These are phyloP conservation scores for Microchirus variegatus DNA, from an alignment of 2,797 vertebrate species.

Conservation along the genomic window DNA sequence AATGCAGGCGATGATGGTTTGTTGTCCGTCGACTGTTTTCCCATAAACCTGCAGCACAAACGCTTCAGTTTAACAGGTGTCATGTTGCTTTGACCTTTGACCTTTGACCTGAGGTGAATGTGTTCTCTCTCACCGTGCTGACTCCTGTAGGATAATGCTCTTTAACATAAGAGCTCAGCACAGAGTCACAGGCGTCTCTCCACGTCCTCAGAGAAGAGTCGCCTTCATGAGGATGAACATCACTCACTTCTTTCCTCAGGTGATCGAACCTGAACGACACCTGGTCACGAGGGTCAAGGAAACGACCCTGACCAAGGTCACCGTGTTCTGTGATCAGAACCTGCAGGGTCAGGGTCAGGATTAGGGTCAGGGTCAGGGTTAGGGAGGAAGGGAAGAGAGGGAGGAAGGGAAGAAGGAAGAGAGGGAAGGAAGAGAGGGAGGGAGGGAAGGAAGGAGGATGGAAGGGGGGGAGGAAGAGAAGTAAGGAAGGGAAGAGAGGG, in stretches of 20 bases:
- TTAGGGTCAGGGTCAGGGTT: too few species aligned
- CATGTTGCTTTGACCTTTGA: too few species aligned
- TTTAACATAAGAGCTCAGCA: slow-evolving; percentile 93
- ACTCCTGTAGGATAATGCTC: slow-evolving; percentile 97
- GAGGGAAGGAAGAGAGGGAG: too few species aligned
- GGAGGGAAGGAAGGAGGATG: too few species aligned
- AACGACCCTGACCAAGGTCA: slow-evolving; percentile 95
- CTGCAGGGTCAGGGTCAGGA: too few species aligned
- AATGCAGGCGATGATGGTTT: slow-evolving; percentile 97
- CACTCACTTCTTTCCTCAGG: slow-evolving; percentile 95
- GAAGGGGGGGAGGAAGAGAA: too few species aligned
- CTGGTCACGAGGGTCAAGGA: slow-evolving; percentile 93
- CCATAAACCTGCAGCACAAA: slow-evolving; percentile 92
- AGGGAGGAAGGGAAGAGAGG: too few species aligned
- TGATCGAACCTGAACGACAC: slow-evolving; percentile 97
- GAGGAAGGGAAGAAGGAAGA: too few species aligned
- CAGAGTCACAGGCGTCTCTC: slow-evolving; percentile 92
- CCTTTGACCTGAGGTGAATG: background rate
- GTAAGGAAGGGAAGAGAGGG: too few species aligned
- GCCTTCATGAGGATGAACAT: slow-evolving; percentile 90
- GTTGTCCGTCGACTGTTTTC: slow-evolving; percentile 97
- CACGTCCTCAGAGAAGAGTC: slow-evolving; percentile 89
- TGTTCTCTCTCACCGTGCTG: slow-evolving; percentile 86
- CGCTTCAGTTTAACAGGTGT: too few species aligned
- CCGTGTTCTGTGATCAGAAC: slow-evolving; percentile 99